Percentiles rank a stretch among this genome's conserved stretches.
These are phyloP conservation scores for Drosophila biarmipes DNA, from an alignment of 1,140 invertebrate genomes.

Conservation along the genomic window DNA sequence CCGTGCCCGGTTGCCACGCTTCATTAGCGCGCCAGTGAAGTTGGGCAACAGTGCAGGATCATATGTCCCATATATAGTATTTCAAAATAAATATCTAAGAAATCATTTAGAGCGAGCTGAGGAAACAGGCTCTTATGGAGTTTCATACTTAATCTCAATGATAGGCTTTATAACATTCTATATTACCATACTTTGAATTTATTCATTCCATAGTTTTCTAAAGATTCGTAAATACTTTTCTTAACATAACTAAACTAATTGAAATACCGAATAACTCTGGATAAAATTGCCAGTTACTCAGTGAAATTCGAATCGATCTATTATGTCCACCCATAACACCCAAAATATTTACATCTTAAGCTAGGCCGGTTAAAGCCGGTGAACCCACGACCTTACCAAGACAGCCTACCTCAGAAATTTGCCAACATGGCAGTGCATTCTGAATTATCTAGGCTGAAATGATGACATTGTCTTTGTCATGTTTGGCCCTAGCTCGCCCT, in stretches of 20 bases:
- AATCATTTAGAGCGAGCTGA: neutral
- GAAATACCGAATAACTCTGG: too few relatives aligned
- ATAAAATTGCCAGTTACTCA: too few relatives aligned
- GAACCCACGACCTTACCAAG: conserved; percentile 3
- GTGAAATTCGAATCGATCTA: neutral
- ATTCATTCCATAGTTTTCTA: too few relatives aligned
- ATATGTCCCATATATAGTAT: too few relatives aligned
- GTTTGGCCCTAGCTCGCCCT: conserved; percentile 8
- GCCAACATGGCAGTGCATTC: conserved; percentile 30
- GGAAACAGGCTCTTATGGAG: too few relatives aligned
- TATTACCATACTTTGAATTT: too few relatives aligned
- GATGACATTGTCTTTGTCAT: conserved; percentile 61
- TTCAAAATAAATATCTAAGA: conserved; percentile 4
- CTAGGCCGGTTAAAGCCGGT: neutral
- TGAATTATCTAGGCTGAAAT: conserved; percentile 46
- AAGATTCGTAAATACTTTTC: too few relatives aligned
- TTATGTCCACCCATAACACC: neutral
- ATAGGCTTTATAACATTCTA: too few relatives aligned
- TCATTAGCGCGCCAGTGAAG: conserved; percentile 31
- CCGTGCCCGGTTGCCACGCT: conserved; percentile 40
- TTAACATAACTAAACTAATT: too few relatives aligned
- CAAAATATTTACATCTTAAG: conserved; percentile 7
- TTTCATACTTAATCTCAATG: too few relatives aligned
- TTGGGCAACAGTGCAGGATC: conserved; percentile 31
- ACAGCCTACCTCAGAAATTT: conserved; percentile 17